A percentile compares a stretch with the other conserved stretches of the same genome.
phyloP scores from a whole-genome alignment of 1,140 invertebrate genomes.

The Hetaerina americana region DNA sequence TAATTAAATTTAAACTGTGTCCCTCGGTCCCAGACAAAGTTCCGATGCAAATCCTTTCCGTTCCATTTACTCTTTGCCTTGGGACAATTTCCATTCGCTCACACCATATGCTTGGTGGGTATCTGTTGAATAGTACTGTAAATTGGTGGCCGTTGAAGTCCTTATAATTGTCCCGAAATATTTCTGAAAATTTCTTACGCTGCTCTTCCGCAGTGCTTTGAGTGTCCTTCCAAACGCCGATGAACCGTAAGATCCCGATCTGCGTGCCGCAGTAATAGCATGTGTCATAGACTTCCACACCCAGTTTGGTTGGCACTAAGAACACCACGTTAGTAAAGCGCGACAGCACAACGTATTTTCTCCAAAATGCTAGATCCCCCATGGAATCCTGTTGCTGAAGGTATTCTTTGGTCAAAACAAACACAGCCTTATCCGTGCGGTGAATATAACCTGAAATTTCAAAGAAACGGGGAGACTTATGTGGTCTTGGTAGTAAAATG shows the following conservation, averaged over 20 bases:
- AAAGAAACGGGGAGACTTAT: background rate
- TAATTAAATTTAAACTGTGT: background rate
- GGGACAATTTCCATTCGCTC: too few relatives aligned
- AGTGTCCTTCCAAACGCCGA: background rate
- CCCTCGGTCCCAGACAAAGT: background rate
- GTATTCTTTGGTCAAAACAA: background rate
- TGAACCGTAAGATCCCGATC: background rate
- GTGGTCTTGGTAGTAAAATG: background rate
- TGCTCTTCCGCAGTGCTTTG: background rate
- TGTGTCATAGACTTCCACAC: background rate
- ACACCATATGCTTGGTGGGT: background rate
- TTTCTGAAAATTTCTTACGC: background rate
- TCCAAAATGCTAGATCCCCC: background rate
- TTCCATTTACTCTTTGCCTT: too few relatives aligned
- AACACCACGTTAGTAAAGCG: background rate
- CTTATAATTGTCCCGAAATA: background rate
- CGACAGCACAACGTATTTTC: background rate
- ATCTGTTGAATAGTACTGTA: background rate
- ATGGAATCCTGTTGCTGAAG: background rate
- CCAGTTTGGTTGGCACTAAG: background rate
- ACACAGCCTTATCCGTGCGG: background rate
- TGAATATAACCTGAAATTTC: background rate
- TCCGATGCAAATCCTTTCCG: background rate
- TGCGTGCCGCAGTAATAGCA: background rate
- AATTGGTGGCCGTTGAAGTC: background rate